Evolutionary conservation across 2,113 vertebrate genomes (phyloP).

Genomic region (Dromas ardeola): DNA sequence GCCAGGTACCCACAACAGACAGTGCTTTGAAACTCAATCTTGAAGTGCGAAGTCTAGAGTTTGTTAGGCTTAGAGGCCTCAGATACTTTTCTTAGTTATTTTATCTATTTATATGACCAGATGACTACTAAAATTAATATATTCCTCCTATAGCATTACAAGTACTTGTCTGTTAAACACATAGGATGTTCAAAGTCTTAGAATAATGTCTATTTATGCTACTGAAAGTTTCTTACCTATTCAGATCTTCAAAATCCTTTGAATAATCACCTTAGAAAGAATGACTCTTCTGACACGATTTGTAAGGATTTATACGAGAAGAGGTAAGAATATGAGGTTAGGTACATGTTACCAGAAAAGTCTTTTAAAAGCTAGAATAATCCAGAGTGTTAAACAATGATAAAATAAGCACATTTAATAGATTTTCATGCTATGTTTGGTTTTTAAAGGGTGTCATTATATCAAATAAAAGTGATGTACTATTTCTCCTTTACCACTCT

Average conservation of each 20-base stretch:
- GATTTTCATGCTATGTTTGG: not conserved
- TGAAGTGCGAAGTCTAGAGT: not conserved
- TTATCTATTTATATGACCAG: not conserved
- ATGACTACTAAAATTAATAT: not conserved
- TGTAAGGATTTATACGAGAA: constrained; percentile 49
- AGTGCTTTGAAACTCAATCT: not conserved
- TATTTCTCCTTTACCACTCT: not conserved
- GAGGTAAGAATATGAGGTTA: not conserved
- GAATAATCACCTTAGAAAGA: constrained; percentile 53
- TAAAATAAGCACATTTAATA: not conserved
- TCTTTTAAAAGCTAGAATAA: not conserved
- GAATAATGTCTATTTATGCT: not conserved
- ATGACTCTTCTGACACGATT: constrained; percentile 42
- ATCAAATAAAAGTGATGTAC: not conserved
- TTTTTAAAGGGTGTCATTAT: not conserved
- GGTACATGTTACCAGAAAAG: not conserved
- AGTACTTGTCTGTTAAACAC: not conserved
- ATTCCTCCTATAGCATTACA: not conserved
- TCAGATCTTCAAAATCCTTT: constrained; percentile 48
- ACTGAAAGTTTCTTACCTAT: constrained; percentile 41
- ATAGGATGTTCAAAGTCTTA: not conserved
- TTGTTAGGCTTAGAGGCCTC: not conserved
- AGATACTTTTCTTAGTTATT: not conserved
- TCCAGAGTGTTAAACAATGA: not conserved
- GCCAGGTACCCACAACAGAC: not conserved